Percentiles rank a stretch among this genome's conserved stretches.
Conservation (phyloP, 1,140 invertebrate genomes). For the Notospermus geniculatus region DNA sequence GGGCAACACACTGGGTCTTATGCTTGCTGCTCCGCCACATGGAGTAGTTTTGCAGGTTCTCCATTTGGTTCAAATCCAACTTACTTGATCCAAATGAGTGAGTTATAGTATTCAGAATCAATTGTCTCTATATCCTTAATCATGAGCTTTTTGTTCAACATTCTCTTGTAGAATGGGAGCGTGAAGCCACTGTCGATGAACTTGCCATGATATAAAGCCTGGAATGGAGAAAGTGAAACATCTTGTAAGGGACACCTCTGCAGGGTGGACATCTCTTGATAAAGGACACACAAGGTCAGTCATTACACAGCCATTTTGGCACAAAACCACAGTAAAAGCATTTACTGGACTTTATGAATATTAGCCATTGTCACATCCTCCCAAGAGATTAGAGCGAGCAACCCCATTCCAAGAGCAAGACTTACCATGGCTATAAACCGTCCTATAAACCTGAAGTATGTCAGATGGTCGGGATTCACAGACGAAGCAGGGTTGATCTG, state of each 20-base stretch:
- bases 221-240: constrained; percentile 33
- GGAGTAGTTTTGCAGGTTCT: too few relatives aligned
- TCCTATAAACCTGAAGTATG: constrained; percentile 99
- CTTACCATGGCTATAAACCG: constrained; percentile 97
- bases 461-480: constrained; percentile 97
- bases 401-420: not conserved
- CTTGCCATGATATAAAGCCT: constrained; percentile 95
- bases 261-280: too few relatives aligned
- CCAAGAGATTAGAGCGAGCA: not conserved
- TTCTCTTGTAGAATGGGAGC: constrained; percentile 98
- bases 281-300: too few relatives aligned
- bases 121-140: constrained; percentile 99
- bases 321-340: too few relatives aligned
- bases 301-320: too few relatives aligned
- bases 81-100: constrained; percentile 73
- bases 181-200: constrained; percentile 99
- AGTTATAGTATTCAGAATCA: constrained; percentile 98
- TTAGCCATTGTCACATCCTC: too few relatives aligned
- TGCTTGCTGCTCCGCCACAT: too few relatives aligned
- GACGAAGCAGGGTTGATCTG: constrained; percentile 99
- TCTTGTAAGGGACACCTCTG: too few relatives aligned
- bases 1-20: too few relatives aligned
- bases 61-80: constrained; percentile 24
- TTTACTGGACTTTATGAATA: too few relatives aligned
- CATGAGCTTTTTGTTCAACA: constrained; percentile 96